These are phyloP conservation scores for Eptesicus fuscus DNA, from an alignment of 2,113 vertebrate species.

Conservation along the genomic window DNA sequence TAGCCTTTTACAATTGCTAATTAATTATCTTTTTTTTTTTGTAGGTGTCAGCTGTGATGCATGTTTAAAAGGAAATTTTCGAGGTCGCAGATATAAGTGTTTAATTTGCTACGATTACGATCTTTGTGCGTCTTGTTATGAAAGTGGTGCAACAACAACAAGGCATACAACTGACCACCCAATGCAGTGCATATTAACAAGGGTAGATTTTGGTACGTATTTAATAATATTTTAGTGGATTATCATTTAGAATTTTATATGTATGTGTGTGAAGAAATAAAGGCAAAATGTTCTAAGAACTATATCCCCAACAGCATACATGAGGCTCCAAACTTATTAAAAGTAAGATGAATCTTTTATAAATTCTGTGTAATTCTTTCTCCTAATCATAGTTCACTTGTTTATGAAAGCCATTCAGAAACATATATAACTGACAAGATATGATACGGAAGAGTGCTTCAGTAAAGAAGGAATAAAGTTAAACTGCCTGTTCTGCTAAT, in stretches of 20 bases:
- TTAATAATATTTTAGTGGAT: neutral
- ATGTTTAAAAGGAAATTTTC: slow-evolving; percentile 99
- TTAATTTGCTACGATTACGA: slow-evolving; percentile 99
- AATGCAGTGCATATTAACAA: slow-evolving; percentile 99
- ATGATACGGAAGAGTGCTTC: neutral
- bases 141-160: slow-evolving; percentile 97
- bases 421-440: neutral
- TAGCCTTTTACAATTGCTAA: slow-evolving; percentile 56
- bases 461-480: neutral
- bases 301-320: neutral
- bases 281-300: neutral
- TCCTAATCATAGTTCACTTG: neutral
- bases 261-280: neutral
- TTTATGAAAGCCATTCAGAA: neutral
- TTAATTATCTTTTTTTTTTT: slow-evolving; percentile 65
- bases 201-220: slow-evolving; percentile 98
- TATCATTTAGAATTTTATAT: neutral
- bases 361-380: neutral
- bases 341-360: neutral
- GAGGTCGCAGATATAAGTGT: slow-evolving; percentile 98
- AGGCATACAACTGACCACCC: slow-evolving; percentile 99
- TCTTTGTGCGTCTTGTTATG: slow-evolving; percentile 98
- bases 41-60: slow-evolving; percentile 99
- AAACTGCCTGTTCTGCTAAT: neutral
- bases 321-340: neutral